phyloP scores from a whole-genome alignment of 2,797 vertebrate species.

The Pseudochromis fuscus region DNA sequence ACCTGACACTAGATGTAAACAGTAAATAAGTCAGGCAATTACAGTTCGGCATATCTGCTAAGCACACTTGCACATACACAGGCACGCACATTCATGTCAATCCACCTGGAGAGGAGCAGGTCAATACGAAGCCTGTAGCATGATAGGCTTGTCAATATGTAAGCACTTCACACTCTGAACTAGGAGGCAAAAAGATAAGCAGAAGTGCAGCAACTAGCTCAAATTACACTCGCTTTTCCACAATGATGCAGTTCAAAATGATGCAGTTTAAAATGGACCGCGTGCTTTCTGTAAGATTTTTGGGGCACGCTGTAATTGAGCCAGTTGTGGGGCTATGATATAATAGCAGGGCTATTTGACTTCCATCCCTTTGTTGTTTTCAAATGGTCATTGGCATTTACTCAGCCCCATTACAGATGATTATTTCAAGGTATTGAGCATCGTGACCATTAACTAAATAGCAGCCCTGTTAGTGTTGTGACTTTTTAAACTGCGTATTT shows the following conservation, averaged over 20 bases:
- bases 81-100: not conserved
- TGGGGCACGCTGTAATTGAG: slow-evolving; percentile 44
- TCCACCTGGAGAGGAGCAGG: slow-evolving; percentile 4
- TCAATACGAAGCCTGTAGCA: slow-evolving; percentile 57
- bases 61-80: not conserved
- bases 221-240: not conserved
- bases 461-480: slow-evolving; percentile 28
- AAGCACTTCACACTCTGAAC: slow-evolving; percentile 30
- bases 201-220: slow-evolving; percentile 30
- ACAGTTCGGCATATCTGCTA: not conserved
- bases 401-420: slow-evolving; percentile 44
- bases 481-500: slow-evolving; percentile 33
- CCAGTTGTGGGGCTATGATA: slow-evolving; percentile 8
- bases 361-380: slow-evolving; percentile 50
- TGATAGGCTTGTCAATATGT: slow-evolving; percentile 63
- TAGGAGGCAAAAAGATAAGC: slow-evolving; percentile 3
- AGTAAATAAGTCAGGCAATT: slow-evolving; percentile 2
- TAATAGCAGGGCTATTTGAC: slow-evolving; percentile 37
- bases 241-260: slow-evolving; percentile 49
- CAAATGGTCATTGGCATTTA: slow-evolving; percentile 54
- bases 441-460: slow-evolving; percentile 49
- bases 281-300: slow-evolving; percentile 15
- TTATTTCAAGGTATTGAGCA: slow-evolving; percentile 50
- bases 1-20: not conserved
- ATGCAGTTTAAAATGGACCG: slow-evolving; percentile 36